Evolutionary conservation across 1,140 invertebrate species (phyloP).

Genomic region (Aphelinus certus): DNA sequence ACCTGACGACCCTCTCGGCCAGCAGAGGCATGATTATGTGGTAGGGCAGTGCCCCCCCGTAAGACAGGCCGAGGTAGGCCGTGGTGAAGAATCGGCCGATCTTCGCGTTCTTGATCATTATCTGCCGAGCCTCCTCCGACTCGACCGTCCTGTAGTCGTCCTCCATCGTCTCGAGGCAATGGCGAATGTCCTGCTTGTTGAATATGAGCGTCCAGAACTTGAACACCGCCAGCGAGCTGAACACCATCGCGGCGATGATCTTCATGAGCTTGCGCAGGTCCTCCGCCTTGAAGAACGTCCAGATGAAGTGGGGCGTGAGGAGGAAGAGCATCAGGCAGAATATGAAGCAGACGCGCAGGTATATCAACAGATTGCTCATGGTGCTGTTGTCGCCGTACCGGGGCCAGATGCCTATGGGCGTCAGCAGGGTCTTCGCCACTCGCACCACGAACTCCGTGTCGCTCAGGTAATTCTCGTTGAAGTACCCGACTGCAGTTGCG

Average conservation of each 20-base stretch:
- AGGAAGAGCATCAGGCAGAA: constrained; percentile 56
- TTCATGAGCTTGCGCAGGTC: constrained; percentile 57
- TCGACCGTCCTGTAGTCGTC: constrained; percentile 50
- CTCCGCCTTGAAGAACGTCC: constrained; percentile 55
- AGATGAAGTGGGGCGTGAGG: constrained; percentile 53
- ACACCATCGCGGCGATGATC: constrained; percentile 56
- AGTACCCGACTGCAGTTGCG: background rate
- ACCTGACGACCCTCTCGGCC: constrained; percentile 50
- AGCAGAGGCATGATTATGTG: constrained; percentile 57
- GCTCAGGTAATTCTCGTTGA: background rate
- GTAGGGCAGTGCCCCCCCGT: constrained; percentile 59
- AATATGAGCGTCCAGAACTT: constrained; percentile 60
- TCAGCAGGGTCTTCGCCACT: constrained; percentile 50
- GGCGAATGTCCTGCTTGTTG: constrained; percentile 50
- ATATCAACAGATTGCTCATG: constrained; percentile 38
- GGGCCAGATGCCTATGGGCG: constrained; percentile 58
- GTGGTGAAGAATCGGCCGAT: constrained; percentile 55
- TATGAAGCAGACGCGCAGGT: constrained; percentile 45
- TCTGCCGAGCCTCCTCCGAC: constrained; percentile 47
- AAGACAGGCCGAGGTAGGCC: constrained; percentile 54
- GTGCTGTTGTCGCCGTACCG: constrained; percentile 45
- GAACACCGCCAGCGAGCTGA: constrained; percentile 54
- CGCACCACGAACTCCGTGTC: constrained; percentile 50
- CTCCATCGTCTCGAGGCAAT: constrained; percentile 53
- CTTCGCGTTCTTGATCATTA: constrained; percentile 56